Evolutionary conservation across 2,113 vertebrate species (phyloP), one percentile per base, ranked within the genome.

Genomic region (Tachuris rubrigastra): DNA sequence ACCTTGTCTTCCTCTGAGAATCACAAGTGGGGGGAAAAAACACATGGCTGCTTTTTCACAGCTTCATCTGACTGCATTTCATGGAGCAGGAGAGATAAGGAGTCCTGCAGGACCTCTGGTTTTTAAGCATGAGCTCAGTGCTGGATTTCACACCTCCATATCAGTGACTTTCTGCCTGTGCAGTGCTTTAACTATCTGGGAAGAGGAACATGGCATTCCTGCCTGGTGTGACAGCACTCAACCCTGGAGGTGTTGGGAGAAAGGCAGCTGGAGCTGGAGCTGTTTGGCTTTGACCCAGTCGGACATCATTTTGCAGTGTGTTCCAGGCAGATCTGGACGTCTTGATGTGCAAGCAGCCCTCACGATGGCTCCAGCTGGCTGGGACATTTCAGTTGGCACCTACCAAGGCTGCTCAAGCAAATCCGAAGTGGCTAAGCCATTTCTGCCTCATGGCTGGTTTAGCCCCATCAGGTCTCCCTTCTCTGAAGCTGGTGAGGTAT

Each of bases 351-450:
- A 37, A 63, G 52, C 69, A 50, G 66, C 66, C 52, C 30, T 72
- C 39, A 60, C 24, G 1, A 0, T 88, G 82, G 62, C 82, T 79
- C 74, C 39, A 21, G 39, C 69, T 49, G 58, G 42, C 83, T 83
- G 89, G 83, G 49, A 83, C 49, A 4, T 59, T 60, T 76, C 86
- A 83, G 53, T 41, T 72, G 63, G 35, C 79, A 44, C 82, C 75
- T 85, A 63, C 59, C 42, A 37, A 44, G 41, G 24, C 55, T 52
- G 60, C 56, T 79, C 0, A 0, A 20, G 60, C 39, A 68, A 33
- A 56, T 33, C 62, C 72, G 60, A 0, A 0, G 0, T 20, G 44
- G 44, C 46, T 44, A 5, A 27, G 31, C 58, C 63, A 20, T 72
- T 90, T 47, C 56, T 90, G 69, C 56, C 77, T 89, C 59, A 16